Conservation (phyloP, 2,888 invertebrate genomes). For the Chloroclystis v-ata region DNA sequence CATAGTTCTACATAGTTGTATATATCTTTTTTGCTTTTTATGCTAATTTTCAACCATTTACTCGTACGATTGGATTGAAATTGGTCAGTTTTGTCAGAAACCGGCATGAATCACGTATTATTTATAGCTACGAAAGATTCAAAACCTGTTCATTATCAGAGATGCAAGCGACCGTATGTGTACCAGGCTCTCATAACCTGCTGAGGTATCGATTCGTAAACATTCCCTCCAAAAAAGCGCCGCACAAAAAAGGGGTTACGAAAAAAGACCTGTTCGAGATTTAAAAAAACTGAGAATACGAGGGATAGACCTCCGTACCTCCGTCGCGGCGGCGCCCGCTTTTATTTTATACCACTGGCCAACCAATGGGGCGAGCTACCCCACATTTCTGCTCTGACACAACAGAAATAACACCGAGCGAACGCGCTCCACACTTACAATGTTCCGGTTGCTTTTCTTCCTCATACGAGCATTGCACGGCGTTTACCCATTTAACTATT, state of each 20-base stretch:
- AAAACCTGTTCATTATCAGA: slow-evolving; percentile 34
- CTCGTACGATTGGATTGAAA: slow-evolving; percentile 16
- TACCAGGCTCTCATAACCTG: slow-evolving; percentile 63
- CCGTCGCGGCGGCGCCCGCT: slow-evolving; percentile 68
- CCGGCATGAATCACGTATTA: slow-evolving; percentile 29
- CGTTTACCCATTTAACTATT: slow-evolving; percentile 75
- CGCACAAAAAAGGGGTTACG: slow-evolving; percentile 69
- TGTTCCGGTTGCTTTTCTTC: slow-evolving; percentile 76
- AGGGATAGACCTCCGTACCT: slow-evolving; percentile 75
- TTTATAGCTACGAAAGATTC: slow-evolving; percentile 27
- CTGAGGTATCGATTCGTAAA: slow-evolving; percentile 57
- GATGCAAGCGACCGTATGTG: slow-evolving; percentile 33
- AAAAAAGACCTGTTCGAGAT: slow-evolving; percentile 58
- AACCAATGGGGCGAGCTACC: slow-evolving; percentile 62
- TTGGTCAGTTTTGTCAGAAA: slow-evolving; percentile 18
- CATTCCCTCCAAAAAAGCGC: slow-evolving; percentile 70
- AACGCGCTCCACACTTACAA: slow-evolving; percentile 69
- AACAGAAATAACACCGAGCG: slow-evolving; percentile 60
- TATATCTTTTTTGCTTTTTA: slow-evolving; percentile 33
- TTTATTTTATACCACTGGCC: slow-evolving; percentile 57
- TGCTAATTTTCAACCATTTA: slow-evolving; percentile 26
- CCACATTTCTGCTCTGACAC: slow-evolving; percentile 66
- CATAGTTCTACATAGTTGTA: slow-evolving; percentile 33
- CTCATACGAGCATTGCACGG: slow-evolving; percentile 79
- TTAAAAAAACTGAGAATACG: slow-evolving; percentile 67